Evolutionary conservation across 2,113 vertebrate species (phyloP), one percentile per base, ranked within the genome.

Genomic region (Syngnathus floridae): DNA sequence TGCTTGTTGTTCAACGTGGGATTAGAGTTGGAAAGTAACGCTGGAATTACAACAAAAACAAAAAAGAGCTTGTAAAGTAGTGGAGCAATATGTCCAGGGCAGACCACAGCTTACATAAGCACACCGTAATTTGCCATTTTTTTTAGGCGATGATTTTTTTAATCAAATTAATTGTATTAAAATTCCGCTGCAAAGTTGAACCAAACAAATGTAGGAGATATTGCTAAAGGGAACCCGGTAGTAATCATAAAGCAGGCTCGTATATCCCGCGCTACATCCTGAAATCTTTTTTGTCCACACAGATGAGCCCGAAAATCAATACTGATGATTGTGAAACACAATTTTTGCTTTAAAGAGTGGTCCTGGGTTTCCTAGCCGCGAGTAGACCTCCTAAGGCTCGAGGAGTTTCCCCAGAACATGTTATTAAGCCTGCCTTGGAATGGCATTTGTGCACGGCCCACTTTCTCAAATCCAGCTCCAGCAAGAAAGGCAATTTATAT

Each of bases 41-140:
- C 19, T 60, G 19, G 58, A 60, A 21, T 40, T 60, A 40, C n/a
- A 60, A 38, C 58, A 38, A 60, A 21, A 60, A 38, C 37, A 41
- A 19, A 41, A 26, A 26, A 26, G 26, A 41, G n/a, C n/a, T 19
- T 21, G 37, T 60, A 40, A 60, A 60, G 19, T 21, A 17, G 21
- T 17, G 54, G 35, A 56, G 26, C 1, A 56, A 56, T 3, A 56
- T 56, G 54, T 6, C 54, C 54, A 35, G 13, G 54, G 26, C 7
- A 16, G 0, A 13, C 12, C 12, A 12, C 10, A 11, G 54, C 26
- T 12, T 35, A 16, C 54, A 56, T 14, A 14, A 35, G 22, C 48
- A 10, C 19, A 5, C 48, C 21, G 45, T 16, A 46, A 46, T 54
- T 13, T 31, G 48, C 48, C 8, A 51, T 21, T 1, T 4, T 8